These are phyloP conservation scores for Villa cingulata DNA, from an alignment of 2,888 invertebrate species.

Conservation along the genomic window DNA sequence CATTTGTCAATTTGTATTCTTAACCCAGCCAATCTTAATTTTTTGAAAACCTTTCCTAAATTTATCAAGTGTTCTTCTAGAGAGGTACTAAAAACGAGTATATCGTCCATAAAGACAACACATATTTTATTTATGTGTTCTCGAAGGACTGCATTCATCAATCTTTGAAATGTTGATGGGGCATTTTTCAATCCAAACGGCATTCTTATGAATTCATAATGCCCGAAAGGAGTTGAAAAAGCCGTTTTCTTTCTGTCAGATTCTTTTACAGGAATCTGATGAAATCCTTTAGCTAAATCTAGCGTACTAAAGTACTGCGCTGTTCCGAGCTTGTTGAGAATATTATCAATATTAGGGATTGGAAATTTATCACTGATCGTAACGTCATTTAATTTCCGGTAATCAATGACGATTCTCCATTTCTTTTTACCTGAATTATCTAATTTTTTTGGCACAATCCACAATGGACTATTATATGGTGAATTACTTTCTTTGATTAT, in stretches of 20 bases:
- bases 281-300: constrained; percentile 18
- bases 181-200: constrained; percentile 6
- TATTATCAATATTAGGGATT: constrained; percentile 12
- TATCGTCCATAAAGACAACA: constrained; percentile 9
- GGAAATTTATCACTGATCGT: constrained; percentile 15
- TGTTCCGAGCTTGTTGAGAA: constrained; percentile 1
- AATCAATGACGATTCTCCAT: constrained; percentile 12
- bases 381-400: constrained; percentile 7
- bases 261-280: constrained; percentile 8
- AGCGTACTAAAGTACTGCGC: constrained; percentile 12
- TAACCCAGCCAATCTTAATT: background rate
- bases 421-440: constrained; percentile 11
- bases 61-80: background rate
- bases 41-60: background rate
- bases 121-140: constrained; percentile 1
- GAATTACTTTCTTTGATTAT: constrained; percentile 10
- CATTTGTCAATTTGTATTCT: constrained; percentile 5
- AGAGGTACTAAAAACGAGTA: constrained; percentile 2
- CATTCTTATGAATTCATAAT: constrained; percentile 2
- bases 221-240: constrained; percentile 5
- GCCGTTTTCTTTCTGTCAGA: constrained; percentile 6
- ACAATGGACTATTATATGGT: constrained; percentile 14
- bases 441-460: constrained; percentile 12
- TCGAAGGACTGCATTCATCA: constrained; percentile 2
- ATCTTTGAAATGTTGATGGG: background rate